These are phyloP conservation scores for Lochmaea capreae DNA, from an alignment of 2,888 invertebrate species.

Conservation along the genomic window DNA sequence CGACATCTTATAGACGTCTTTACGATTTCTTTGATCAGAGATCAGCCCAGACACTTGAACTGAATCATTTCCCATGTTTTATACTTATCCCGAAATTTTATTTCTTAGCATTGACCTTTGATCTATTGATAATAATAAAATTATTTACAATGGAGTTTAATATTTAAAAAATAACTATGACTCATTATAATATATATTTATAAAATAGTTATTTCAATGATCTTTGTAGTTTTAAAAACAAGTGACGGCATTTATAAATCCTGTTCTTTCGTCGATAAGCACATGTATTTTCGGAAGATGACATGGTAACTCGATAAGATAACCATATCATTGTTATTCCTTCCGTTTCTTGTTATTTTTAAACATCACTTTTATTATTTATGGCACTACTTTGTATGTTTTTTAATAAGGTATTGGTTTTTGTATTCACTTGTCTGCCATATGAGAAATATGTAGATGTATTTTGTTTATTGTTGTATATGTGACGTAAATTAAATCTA, in stretches of 20 bases:
- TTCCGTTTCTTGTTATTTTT: conserved; percentile 34
- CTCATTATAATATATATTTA: neutral
- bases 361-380: conserved; percentile 19
- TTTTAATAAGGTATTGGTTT: conserved; percentile 24
- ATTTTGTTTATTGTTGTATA: neutral
- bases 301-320: conserved; percentile 36
- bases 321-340: conserved; percentile 35
- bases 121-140: neutral
- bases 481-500: neutral
- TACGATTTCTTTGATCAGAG: no score
- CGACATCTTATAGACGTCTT: no score
- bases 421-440: conserved; percentile 1
- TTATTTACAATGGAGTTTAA: neutral
- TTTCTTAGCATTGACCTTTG: neutral
- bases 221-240: conserved; percentile 6
- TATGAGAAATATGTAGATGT: neutral
- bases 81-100: neutral
- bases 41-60: no score
- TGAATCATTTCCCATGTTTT: no score
- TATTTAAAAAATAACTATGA: conserved; percentile 18
- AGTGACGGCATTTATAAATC: conserved; percentile 15
- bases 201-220: conserved; percentile 8
- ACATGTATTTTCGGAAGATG: conserved; percentile 36
- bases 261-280: conserved; percentile 27
- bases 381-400: conserved; percentile 16